These are phyloP conservation scores for Ruditapes philippinarum DNA, from an alignment of 1,140 invertebrate species.

Conservation along the genomic window DNA sequence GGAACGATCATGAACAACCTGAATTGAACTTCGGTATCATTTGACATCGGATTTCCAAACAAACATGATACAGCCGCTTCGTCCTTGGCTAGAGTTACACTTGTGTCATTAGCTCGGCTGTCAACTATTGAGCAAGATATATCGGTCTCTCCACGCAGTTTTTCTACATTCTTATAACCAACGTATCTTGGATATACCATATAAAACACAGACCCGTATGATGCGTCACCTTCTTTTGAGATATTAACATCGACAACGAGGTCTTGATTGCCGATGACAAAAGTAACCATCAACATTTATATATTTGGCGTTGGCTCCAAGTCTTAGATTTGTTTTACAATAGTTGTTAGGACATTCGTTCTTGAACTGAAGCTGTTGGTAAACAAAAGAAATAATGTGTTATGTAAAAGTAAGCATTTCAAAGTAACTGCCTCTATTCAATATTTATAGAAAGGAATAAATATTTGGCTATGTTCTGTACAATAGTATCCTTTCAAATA, in stretches of 20 bases:
- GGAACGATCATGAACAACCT: neutral
- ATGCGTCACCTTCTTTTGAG: constrained; percentile 41
- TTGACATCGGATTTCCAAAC: constrained; percentile 43
- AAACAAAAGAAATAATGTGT: too few species aligned
- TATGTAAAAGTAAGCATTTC: too few species aligned
- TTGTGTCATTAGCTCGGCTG: neutral
- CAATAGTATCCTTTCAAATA: too few species aligned
- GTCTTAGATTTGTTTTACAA: constrained; percentile 38
- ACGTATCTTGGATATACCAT: constrained; percentile 14
- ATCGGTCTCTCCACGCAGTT: neutral
- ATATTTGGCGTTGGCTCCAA: neutral
- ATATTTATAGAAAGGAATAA: too few species aligned
- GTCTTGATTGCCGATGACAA: constrained; percentile 21
- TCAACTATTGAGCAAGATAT: neutral
- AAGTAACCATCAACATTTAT: neutral
- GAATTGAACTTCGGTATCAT: constrained; percentile 21
- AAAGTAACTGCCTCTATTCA: too few species aligned
- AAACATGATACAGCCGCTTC: constrained; percentile 20
- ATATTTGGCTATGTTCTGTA: too few species aligned
- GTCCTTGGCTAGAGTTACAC: neutral
- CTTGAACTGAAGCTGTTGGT: constrained; percentile 37
- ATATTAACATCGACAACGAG: constrained; percentile 23
- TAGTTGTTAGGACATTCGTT: constrained; percentile 57
- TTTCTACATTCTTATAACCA: neutral
- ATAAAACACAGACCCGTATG: constrained; percentile 35